Conservation (phyloP, 2,113 vertebrate genomes). For the Lota lota region DNA sequence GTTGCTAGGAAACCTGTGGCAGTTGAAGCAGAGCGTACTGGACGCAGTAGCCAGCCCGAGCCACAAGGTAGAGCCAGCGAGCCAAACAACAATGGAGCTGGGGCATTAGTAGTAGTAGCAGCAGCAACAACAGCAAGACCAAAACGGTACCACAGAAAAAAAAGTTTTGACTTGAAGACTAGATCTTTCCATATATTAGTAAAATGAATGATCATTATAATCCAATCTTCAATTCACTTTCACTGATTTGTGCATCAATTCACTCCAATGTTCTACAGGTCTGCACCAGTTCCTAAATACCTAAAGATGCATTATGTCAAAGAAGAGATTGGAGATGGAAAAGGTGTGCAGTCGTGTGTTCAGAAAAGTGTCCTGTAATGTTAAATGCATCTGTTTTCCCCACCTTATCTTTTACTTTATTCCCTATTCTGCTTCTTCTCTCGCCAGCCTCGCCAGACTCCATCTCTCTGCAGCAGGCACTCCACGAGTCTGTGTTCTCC, state of each 20-base stretch:
- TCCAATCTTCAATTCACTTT: too few relatives aligned
- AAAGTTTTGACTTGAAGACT: too few relatives aligned
- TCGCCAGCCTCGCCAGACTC: conserved; percentile 63
- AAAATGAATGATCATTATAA: neutral
- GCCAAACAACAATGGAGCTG: conserved; percentile 62
- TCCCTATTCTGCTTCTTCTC: neutral
- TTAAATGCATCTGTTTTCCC: neutral
- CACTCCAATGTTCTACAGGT: conserved; percentile 54
- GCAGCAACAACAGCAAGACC: conserved; percentile 31
- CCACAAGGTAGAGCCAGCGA: conserved; percentile 60
- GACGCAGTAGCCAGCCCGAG: conserved; percentile 64
- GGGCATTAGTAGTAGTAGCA: conserved; percentile 15
- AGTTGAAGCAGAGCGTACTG: conserved; percentile 65
- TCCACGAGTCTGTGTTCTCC: conserved; percentile 88
- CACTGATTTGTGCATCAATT: too few relatives aligned
- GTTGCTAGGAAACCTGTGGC: conserved; percentile 63
- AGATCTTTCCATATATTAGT: too few relatives aligned
- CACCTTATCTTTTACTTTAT: neutral
- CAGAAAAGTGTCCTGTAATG: neutral
- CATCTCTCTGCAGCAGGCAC: conserved; percentile 83
- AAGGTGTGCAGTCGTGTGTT: conserved; percentile 64
- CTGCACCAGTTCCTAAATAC: conserved; percentile 75
- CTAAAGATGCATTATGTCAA: conserved; percentile 83
- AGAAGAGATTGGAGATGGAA: conserved; percentile 74
- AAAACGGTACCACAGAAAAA: conserved; percentile 58